These are phyloP conservation scores for Acanthococcus lagerstroemiae DNA, from an alignment of 2,888 invertebrate genomes.

Conservation along the genomic window DNA sequence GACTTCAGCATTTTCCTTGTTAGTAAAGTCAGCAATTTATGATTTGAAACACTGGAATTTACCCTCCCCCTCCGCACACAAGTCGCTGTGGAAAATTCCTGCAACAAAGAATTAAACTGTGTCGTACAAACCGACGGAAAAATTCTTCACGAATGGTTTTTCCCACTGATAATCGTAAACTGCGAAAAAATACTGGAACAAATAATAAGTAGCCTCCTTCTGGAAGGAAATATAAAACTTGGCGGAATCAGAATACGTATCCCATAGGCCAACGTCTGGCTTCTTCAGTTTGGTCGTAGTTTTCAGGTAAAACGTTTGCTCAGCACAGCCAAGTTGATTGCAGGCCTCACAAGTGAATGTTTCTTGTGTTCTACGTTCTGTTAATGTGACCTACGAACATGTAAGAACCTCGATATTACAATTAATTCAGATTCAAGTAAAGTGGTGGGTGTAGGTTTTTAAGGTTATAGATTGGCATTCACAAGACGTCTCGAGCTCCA, in stretches of 20 bases:
- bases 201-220: constrained; percentile 10
- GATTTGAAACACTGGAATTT: too few relatives aligned
- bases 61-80: too few relatives aligned
- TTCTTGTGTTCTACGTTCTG: neutral
- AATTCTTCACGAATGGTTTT: constrained; percentile 1
- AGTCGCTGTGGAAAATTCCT: too few relatives aligned
- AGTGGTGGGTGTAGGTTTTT: too few relatives aligned
- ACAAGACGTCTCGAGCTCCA: too few relatives aligned
- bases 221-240: constrained; percentile 19
- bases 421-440: too few relatives aligned
- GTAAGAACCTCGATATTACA: too few relatives aligned
- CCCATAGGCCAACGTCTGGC: constrained; percentile 13
- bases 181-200: constrained; percentile 20
- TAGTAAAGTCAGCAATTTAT: too few relatives aligned
- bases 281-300: constrained; percentile 10
- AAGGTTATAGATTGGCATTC: too few relatives aligned
- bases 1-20: too few relatives aligned
- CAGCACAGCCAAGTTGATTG: constrained; percentile 6
- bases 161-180: constrained; percentile 11
- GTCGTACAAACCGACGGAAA: neutral
- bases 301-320: neutral
- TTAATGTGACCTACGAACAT: neutral
- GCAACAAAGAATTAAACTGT: neutral
- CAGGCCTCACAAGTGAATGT: constrained; percentile 15
- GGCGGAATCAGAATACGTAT: constrained; percentile 12